Percentiles rank a stretch among this genome's conserved stretches.
Conservation (phyloP, 1,140 invertebrate genomes). For the fruit fly (Drosophila melanogaster) region DNA sequence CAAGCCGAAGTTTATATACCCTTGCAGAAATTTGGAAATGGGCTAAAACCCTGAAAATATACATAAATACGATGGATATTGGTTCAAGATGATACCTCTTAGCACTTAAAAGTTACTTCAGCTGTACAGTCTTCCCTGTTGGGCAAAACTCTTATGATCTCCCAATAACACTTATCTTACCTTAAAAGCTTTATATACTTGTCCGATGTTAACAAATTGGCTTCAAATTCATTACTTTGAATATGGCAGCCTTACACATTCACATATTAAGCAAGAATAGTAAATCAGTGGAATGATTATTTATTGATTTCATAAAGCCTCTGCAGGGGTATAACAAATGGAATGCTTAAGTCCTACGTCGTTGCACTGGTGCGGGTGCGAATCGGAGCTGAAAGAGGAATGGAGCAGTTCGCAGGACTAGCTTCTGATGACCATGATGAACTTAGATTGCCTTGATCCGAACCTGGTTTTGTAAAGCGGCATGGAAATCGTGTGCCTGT, state of each 20-base stretch:
- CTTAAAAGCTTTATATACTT: neutral
- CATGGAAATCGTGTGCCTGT: slow-evolving; percentile 15
- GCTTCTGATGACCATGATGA: slow-evolving; percentile 14
- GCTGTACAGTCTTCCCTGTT: neutral
- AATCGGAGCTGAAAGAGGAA: neutral
- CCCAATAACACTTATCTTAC: neutral
- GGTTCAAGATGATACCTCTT: neutral
- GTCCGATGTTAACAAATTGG: neutral
- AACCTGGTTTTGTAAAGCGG: slow-evolving; percentile 30
- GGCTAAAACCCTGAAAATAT: neutral
- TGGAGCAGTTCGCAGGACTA: slow-evolving; percentile 19
- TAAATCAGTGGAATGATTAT: neutral
- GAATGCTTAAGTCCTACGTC: neutral
- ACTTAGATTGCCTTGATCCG: slow-evolving; percentile 42
- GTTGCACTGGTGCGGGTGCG: neutral
- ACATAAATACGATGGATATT: neutral
- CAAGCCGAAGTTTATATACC: slow-evolving; percentile 4
- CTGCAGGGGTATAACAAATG: neutral
- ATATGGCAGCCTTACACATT: neutral
- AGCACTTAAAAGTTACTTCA: neutral
- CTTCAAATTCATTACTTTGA: neutral
- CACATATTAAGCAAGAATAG: neutral
- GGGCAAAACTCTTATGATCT: neutral
- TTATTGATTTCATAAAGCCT: neutral
- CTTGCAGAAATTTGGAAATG: neutral